phyloP scores from a whole-genome alignment of 2,888 invertebrate genomes.

The Cactoblastis cactorum region DNA sequence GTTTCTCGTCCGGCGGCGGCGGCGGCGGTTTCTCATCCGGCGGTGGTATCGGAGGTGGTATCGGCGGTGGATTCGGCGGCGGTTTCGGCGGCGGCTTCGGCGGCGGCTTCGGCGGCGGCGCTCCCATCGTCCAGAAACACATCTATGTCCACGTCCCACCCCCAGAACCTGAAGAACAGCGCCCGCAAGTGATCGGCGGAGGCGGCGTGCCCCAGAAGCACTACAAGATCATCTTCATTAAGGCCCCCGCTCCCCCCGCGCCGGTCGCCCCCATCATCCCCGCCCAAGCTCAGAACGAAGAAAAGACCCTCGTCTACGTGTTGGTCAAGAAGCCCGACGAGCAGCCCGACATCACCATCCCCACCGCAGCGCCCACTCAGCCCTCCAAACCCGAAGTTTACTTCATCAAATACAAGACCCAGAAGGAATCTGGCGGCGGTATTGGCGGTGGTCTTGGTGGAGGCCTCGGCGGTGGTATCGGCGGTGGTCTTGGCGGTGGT shows the following conservation, averaged over 20 bases:
- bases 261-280: constrained; percentile 88
- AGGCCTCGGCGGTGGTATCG: constrained; percentile 29
- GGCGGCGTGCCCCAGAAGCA: constrained; percentile 86
- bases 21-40: constrained; percentile 36
- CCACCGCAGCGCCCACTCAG: constrained; percentile 84
- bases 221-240: constrained; percentile 93
- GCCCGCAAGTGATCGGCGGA: constrained; percentile 81
- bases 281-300: constrained; percentile 85
- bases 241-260: constrained; percentile 88
- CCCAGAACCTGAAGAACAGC: constrained; percentile 87
- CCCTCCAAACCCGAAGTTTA: constrained; percentile 91
- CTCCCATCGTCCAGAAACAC: constrained; percentile 86
- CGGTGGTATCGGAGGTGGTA: constrained; percentile 51
- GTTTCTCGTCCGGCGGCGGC: constrained; percentile 45
- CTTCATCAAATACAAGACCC: constrained; percentile 91
- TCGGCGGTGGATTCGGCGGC: constrained; percentile 57
- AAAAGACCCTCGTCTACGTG: constrained; percentile 90
- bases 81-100: constrained; percentile 56
- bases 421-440: constrained; percentile 71
- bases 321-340: constrained; percentile 91
- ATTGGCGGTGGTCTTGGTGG: constrained; percentile 37
- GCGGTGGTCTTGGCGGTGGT: constrained; percentile 33
- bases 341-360: constrained; percentile 89
- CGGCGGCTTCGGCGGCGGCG: constrained; percentile 53
- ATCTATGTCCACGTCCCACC: constrained; percentile 92